Percentiles rank a stretch among this genome's conserved stretches.
Conservation (phyloP, 2,113 vertebrate species). For the Strix uralensis region DNA sequence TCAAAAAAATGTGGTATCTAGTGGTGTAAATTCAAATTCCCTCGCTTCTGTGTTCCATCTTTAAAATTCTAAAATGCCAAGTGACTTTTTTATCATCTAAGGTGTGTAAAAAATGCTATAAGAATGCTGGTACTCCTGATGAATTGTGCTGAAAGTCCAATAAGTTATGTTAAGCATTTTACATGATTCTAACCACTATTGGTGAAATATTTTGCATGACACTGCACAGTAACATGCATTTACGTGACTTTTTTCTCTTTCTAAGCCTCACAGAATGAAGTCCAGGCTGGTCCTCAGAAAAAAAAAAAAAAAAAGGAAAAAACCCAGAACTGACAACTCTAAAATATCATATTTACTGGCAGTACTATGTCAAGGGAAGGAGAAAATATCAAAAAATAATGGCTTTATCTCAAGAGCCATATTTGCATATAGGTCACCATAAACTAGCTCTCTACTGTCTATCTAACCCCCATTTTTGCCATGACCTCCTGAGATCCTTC, state of each 20-base stretch:
- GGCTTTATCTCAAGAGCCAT: background rate
- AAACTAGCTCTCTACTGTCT: background rate
- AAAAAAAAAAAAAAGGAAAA: background rate
- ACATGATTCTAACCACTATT: background rate
- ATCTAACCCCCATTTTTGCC: background rate
- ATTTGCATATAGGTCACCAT: background rate
- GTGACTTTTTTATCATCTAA: accelerated
- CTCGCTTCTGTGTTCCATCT: background rate
- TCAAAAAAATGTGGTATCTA: background rate
- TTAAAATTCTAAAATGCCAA: background rate
- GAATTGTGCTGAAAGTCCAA: background rate
- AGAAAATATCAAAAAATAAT: background rate
- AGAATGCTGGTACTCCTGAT: background rate
- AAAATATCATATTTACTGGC: background rate
- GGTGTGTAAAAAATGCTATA: background rate
- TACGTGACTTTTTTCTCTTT: background rate
- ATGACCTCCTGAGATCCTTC: background rate
- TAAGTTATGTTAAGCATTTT: background rate
- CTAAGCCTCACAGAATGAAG: background rate
- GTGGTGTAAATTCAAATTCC: background rate
- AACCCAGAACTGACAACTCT: too few species aligned
- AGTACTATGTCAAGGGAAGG: background rate
- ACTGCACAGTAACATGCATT: background rate
- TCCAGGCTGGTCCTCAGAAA: accelerated
- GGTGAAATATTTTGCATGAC: background rate